phyloP scores from a whole-genome alignment of 1,140 invertebrate species.

The Popillia japonica region DNA sequence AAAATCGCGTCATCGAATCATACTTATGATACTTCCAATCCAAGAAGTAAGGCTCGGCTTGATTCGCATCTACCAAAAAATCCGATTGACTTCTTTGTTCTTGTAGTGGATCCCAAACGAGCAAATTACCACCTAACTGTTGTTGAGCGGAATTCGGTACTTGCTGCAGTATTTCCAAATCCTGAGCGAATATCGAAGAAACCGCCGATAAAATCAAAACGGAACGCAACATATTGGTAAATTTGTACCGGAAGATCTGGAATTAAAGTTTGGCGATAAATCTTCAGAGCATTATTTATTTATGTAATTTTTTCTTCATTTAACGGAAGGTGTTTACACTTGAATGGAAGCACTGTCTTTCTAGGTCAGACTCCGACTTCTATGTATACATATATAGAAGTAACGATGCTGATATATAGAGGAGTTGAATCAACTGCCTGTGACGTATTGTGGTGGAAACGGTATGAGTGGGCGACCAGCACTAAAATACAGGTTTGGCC shows the following conservation, averaged over 20 bases:
- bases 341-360: not conserved
- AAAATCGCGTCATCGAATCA: slow-evolving; percentile 83
- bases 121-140: not conserved
- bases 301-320: no score
- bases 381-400: not conserved
- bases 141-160: not conserved
- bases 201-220: not conserved
- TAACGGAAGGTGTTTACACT: no score
- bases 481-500: not conserved
- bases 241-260: not conserved
- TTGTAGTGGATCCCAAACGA: not conserved
- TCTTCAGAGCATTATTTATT: no score
- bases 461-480: not conserved
- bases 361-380: not conserved
- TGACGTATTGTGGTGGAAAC: not conserved
- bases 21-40: slow-evolving; percentile 92
- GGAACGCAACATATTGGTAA: not conserved
- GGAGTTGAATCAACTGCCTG: slow-evolving; percentile 1
- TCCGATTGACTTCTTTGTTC: not conserved
- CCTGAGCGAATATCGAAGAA: not conserved
- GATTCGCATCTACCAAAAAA: not conserved
- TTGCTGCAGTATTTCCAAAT: not conserved
- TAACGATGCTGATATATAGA: not conserved
- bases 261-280: not conserved
- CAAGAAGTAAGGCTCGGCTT: slow-evolving; percentile 58